A percentile compares a stretch with the other conserved stretches of the same genome.
Evolutionary conservation across 35 echinoderm and acorn worm genomes (phyloP).

Genomic region (Stichopus chloronotus): DNA sequence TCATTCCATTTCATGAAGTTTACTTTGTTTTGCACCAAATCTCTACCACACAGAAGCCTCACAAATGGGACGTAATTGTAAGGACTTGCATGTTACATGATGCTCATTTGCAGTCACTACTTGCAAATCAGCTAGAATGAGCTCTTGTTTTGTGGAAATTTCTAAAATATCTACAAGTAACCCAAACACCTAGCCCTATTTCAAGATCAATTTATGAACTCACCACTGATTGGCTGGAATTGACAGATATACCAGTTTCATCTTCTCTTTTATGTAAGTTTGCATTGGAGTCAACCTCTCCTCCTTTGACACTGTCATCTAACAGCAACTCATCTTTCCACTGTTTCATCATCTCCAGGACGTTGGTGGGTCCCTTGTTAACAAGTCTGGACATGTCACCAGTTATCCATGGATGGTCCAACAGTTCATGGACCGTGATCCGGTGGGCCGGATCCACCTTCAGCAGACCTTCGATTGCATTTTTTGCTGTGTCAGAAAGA

Average conservation of each 20-base stretch:
- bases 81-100: no score
- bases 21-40: no score
- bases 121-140: no score
- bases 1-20: no score
- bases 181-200: no score
- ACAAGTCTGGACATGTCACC: conserved; percentile 67
- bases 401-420: conserved; percentile 96
- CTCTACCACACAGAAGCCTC: no score
- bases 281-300: conserved; percentile 20
- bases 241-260: background rate
- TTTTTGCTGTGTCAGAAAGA: conserved; percentile 76
- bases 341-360: conserved; percentile 99
- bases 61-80: no score
- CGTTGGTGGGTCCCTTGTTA: conserved; percentile 84
- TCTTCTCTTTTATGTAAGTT: conserved; percentile 20
- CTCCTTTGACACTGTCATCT: conserved; percentile 71
- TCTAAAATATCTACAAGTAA: no score
- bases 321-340: conserved; percentile 90
- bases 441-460: conserved; percentile 96
- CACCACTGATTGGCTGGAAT: conserved; percentile 39
- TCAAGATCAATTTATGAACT: background rate
- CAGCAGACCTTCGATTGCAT: conserved; percentile 88
- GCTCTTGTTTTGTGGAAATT: no score
- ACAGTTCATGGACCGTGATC: conserved; percentile 84
- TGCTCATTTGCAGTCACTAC: no score